Percentiles rank a stretch among this genome's conserved stretches.
Conservation (phyloP, 1,140 invertebrate genomes). For the Epicauta chinensis region DNA sequence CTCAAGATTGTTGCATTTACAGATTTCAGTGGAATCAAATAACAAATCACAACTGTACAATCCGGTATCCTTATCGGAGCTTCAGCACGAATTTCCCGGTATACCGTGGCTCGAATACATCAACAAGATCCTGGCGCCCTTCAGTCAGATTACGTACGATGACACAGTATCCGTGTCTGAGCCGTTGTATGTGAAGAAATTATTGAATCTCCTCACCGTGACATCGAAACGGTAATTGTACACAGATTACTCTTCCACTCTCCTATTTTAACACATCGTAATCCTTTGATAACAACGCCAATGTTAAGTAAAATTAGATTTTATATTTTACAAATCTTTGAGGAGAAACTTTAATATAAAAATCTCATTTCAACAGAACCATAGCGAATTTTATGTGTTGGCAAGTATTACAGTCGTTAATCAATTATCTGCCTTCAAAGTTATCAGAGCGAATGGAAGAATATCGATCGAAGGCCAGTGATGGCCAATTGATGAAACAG, state of each 20-base stretch:
- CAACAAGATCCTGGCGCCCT: conserved; percentile 60
- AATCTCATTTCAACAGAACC: conserved; percentile 20
- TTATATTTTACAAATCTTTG: no score
- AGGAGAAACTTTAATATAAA: not conserved
- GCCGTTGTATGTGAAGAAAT: conserved; percentile 27
- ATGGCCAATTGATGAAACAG: conserved; percentile 11
- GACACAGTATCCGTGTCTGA: conserved; percentile 67
- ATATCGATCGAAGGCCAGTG: conserved; percentile 19
- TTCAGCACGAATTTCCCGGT: conserved; percentile 62
- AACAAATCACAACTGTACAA: conserved; percentile 69
- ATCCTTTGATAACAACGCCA: no score
- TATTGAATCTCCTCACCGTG: conserved; percentile 18
- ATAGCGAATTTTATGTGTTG: conserved; percentile 35
- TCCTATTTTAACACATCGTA: not conserved
- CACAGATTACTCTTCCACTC: not conserved
- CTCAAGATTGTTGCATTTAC: not conserved
- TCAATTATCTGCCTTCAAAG: conserved; percentile 28
- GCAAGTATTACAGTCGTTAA: conserved; percentile 28
- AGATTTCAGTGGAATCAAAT: conserved; percentile 20
- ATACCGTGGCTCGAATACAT: conserved; percentile 70
- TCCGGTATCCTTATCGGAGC: conserved; percentile 68
- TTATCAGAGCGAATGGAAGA: conserved; percentile 25
- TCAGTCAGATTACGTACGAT: conserved; percentile 53
- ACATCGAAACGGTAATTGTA: conserved; percentile 26
- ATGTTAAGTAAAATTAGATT: no score